Percentiles rank a stretch among this genome's conserved stretches.
Conservation (phyloP, 35 echinoderm and acorn worm genomes). For the Nesometra sesokonis region DNA sequence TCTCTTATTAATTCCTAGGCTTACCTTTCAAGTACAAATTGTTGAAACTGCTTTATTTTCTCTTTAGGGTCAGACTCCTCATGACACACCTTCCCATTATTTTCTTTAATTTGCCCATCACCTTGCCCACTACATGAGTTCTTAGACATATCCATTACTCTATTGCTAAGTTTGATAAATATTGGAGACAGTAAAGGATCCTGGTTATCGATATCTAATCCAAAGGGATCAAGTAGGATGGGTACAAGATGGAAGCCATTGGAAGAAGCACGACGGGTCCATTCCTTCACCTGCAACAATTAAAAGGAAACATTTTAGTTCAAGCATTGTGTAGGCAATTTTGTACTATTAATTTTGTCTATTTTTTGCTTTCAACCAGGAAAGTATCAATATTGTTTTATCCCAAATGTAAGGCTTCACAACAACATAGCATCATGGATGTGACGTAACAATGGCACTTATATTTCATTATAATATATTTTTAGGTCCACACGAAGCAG, state of each 20-base stretch:
- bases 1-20: background rate
- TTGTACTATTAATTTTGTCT: no score
- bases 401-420: no score
- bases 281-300: conserved; percentile 47
- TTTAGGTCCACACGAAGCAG: no score
- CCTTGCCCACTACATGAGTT: background rate
- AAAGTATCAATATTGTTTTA: no score
- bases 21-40: background rate
- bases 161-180: conserved; percentile 37
- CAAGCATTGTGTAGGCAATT: no score
- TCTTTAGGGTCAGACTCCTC: background rate
- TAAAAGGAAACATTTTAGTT: no score
- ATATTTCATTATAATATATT: no score
- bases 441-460: no score
- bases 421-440: no score
- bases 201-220: conserved; percentile 31
- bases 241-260: conserved; percentile 83
- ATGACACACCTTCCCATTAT: no score
- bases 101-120: background rate
- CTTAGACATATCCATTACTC: background rate
- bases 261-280: conserved; percentile 49
- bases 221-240: conserved; percentile 67
- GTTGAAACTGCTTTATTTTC: background rate
- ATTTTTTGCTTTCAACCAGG: no score
- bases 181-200: conserved; percentile 59